Conservation (phyloP, 2,888 invertebrate species). For the Portevinia maculata region DNA sequence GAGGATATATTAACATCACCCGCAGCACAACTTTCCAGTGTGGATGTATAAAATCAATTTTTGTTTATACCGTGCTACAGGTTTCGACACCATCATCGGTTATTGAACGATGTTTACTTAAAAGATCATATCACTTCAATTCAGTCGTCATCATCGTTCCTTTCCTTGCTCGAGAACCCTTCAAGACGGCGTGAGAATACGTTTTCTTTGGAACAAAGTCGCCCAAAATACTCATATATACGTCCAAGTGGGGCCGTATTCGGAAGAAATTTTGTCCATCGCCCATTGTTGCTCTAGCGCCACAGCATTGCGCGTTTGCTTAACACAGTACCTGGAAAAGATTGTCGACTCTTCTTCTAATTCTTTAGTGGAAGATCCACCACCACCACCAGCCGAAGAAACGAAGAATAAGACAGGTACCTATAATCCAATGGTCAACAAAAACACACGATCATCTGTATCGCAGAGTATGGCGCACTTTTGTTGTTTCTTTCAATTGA, state of each 20-base stretch:
- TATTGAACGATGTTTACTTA: conserved; percentile 45
- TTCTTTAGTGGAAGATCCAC: background rate
- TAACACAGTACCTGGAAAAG: conserved; percentile 45
- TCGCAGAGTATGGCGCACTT: conserved; percentile 26
- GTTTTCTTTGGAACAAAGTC: conserved; percentile 57
- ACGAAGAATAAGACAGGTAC: too few relatives aligned
- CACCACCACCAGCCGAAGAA: background rate
- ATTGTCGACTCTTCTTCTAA: conserved; percentile 27
- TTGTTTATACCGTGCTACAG: too few relatives aligned
- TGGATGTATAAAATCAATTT: too few relatives aligned
- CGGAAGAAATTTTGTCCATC: conserved; percentile 48
- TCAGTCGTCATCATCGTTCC: background rate
- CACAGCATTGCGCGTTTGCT: conserved; percentile 31
- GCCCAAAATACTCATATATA: conserved; percentile 38
- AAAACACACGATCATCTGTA: background rate
- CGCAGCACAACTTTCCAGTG: too few relatives aligned
- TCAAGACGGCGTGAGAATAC: conserved; percentile 26
- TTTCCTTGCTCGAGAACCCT: conserved; percentile 35
- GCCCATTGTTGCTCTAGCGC: conserved; percentile 50
- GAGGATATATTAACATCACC: too few relatives aligned
- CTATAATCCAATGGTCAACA: conserved; percentile 21
- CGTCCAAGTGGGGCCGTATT: conserved; percentile 43
- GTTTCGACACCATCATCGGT: conserved; percentile 29
- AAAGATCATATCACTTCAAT: conserved; percentile 48
- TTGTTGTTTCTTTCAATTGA: conserved; percentile 35